Evolutionary conservation across 2,797 vertebrate genomes (phyloP), one percentile per base, ranked within the genome.

Genomic region (Schizopygopsis malacanthus): DNA sequence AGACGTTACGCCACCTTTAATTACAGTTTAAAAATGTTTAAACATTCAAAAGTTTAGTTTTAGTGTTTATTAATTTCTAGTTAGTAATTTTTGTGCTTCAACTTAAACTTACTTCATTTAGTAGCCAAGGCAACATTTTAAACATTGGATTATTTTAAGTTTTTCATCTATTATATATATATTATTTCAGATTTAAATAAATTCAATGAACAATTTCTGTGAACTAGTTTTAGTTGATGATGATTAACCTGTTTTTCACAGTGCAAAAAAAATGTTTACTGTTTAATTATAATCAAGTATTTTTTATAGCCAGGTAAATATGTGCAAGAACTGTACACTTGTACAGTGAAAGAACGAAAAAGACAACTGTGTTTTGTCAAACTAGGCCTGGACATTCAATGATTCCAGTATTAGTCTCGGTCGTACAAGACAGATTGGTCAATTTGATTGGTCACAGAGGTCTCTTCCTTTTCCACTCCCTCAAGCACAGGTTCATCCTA

Each of bases 401-500:
- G 72, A 52, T 70, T 52, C 39, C 56, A 80, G 65, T 73, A 15
- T 50, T 43, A 59, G 41, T 41, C 71, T 69, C 33, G 0, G 28
- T 25, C 37, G 33, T 56, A 52, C 43, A 45, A 72, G 25, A 84
- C 59, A 28, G 81, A 81, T 54, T 85, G 85, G 72, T 87, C 80
- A 85, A 90, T 86, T 85, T 87, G 82, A 87, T 63, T 81, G 78
- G 87, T 84, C 88, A 80, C 77, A 75, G 79, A 78, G 83, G 43
- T 87, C 73, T 80, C 81, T 85, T 86, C 78, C 39, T 56, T 47
- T 22, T 82, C 59, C 59, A 25, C 18, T 77, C 52, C 39, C 61
- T 88, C 45, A 93, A 95, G 94, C 94, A 93, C 94, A 95, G 94
- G 95, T 94, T 93, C 91, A 89, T 90, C 91, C 89, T 82, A 88